Evolutionary conservation across 2,113 vertebrate genomes (phyloP).

Genomic region (Gymnogyps californianus): DNA sequence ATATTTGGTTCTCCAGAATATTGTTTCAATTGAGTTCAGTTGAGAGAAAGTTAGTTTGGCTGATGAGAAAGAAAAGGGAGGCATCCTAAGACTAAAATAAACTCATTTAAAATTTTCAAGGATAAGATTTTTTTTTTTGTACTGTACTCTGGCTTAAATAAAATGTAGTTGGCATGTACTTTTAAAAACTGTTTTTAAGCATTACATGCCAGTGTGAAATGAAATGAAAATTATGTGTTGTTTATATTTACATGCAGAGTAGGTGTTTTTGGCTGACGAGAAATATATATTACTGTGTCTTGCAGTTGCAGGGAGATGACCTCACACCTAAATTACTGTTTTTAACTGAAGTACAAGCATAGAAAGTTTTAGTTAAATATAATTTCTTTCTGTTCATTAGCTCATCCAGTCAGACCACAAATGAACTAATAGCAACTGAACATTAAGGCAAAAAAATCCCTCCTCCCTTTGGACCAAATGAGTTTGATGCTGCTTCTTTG

Average conservation of each 20-base stretch:
- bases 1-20: neutral
- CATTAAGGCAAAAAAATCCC: neutral
- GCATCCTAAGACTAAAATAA: neutral
- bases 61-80: neutral
- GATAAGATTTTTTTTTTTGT: neutral
- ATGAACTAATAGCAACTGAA: neutral
- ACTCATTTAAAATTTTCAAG: neutral
- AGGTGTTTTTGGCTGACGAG: conserved; percentile 25
- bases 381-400: neutral
- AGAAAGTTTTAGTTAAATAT: neutral
- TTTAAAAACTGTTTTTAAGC: conserved; percentile 25
- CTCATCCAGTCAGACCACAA: neutral
- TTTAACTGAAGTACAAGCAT: conserved; percentile 5
- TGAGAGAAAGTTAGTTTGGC: neutral
- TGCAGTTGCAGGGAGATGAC: neutral
- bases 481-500: neutral
- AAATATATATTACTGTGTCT: conserved; percentile 5
- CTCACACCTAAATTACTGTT: neutral
- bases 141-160: neutral
- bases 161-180: neutral
- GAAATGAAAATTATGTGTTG: conserved; percentile 41
- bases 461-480: neutral
- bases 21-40: neutral
- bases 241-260: conserved; percentile 44
- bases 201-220: neutral